These are phyloP conservation scores for Neofelis nebulosa DNA, from an alignment of 2,113 vertebrate genomes.

Conservation along the genomic window DNA sequence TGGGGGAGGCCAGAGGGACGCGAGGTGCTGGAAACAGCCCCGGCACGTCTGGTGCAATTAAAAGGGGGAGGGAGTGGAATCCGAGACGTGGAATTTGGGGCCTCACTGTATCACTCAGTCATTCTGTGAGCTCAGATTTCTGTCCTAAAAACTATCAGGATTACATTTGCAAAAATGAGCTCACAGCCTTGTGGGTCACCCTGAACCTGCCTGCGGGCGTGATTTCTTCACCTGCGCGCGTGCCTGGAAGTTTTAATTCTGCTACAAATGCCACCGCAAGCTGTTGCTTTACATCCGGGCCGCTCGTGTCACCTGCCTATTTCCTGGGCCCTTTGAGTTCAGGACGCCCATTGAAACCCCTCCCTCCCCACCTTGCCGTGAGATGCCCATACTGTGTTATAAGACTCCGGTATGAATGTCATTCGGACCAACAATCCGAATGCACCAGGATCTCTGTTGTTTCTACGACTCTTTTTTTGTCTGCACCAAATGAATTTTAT, in stretches of 20 bases:
- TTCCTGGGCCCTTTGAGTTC: background rate
- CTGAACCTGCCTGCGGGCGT: no score
- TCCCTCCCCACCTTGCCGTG: background rate
- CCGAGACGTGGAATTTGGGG: background rate
- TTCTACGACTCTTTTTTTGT: background rate
- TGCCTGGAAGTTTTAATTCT: background rate
- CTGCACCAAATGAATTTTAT: background rate
- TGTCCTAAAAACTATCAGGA: background rate
- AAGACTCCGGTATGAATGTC: background rate
- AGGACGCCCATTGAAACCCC: background rate
- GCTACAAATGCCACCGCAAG: accelerated
- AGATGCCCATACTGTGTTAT: background rate
- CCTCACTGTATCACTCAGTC: background rate
- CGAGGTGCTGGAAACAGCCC: background rate
- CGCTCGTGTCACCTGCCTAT: background rate
- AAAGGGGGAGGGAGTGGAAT: background rate
- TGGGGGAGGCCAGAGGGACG: background rate
- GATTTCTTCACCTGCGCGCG: background rate
- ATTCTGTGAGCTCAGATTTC: background rate
- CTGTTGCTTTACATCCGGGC: background rate
- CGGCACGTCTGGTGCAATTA: background rate
- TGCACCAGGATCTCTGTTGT: background rate
- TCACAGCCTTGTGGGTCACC: background rate
- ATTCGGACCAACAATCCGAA: background rate
- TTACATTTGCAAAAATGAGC: background rate